Conservation (phyloP, 2,888 invertebrate species). For the Drosophila borealis region DNA sequence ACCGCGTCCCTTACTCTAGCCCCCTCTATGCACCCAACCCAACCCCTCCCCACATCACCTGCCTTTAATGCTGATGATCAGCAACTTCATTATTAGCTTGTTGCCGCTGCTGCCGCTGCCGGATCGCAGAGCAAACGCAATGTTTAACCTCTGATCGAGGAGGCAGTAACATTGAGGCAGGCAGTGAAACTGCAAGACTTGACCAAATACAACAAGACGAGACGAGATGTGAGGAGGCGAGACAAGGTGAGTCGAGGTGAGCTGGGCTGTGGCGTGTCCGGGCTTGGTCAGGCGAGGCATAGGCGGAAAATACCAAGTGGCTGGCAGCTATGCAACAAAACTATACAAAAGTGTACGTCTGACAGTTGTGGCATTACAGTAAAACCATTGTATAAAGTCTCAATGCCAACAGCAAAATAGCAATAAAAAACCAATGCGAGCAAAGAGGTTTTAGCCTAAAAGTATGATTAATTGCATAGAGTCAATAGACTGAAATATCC, state of each 20-base stretch:
- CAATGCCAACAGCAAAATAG: background rate
- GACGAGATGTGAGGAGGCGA: conserved; percentile 11
- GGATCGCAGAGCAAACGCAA: conserved; percentile 54
- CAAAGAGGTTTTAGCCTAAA: background rate
- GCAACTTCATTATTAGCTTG: conserved; percentile 49
- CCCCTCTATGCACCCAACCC: background rate
- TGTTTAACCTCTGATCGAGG: conserved; percentile 72
- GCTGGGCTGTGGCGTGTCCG: conserved; percentile 11
- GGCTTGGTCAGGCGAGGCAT: conserved; percentile 22
- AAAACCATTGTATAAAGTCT: conserved; percentile 24
- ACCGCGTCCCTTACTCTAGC: conserved; percentile 3
- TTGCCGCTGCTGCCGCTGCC: conserved; percentile 37
- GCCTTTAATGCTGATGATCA: conserved; percentile 60
- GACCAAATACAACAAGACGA: conserved; percentile 50
- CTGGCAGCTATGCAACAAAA: conserved; percentile 19
- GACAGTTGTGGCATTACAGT: conserved; percentile 28
- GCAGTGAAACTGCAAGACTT: conserved; percentile 48
- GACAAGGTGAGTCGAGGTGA: conserved; percentile 4
- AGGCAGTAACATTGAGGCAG: conserved; percentile 45
- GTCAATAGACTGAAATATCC: background rate
- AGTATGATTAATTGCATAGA: background rate
- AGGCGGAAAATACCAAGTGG: conserved; percentile 39
- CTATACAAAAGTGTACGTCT: conserved; percentile 16
- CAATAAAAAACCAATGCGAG: background rate
- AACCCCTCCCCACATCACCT: conserved; percentile 9